Percentiles rank a stretch among this genome's conserved stretches.
Evolutionary conservation across 2,113 vertebrate genomes (phyloP).

Genomic region (Conger conger): DNA sequence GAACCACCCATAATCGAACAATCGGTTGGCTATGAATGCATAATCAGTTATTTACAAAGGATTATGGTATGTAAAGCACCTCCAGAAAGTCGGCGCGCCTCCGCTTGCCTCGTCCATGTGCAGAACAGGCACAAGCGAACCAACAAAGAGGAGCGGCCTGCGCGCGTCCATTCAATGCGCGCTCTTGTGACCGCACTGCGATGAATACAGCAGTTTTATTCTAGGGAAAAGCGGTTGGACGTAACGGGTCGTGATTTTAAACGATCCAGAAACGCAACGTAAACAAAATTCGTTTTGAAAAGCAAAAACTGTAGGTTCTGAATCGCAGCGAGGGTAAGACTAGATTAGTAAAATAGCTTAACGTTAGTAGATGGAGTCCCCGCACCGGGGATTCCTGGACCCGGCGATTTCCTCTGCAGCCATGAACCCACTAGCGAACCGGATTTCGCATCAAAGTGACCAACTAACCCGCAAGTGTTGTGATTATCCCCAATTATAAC

Average conservation of each 20-base stretch:
- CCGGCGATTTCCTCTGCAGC: no score
- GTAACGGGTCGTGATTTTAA: not conserved
- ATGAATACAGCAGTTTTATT: not conserved
- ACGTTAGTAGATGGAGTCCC: not conserved
- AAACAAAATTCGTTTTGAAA: not conserved
- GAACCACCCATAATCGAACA: no score
- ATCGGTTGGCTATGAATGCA: no score
- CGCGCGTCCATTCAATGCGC: not conserved
- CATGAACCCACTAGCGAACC: no score
- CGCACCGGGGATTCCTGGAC: not conserved
- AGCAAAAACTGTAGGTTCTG: not conserved
- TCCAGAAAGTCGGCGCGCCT: not conserved
- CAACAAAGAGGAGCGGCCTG: slow-evolving; percentile 12
- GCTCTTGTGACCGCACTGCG: slow-evolving; percentile 19
- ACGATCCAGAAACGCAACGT: no score
- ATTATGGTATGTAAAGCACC: not conserved
- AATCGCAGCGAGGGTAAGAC: not conserved
- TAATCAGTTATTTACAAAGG: no score
- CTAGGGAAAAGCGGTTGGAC: not conserved
- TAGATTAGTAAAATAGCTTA: not conserved
- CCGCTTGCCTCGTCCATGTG: not conserved
- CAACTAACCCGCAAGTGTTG: no score
- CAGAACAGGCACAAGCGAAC: not conserved
- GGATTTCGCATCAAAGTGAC: no score
- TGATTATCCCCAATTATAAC: no score